Percentiles rank a stretch among this genome's conserved stretches.
Conservation (phyloP, 2,113 vertebrate species). For the Prinia subflava region DNA sequence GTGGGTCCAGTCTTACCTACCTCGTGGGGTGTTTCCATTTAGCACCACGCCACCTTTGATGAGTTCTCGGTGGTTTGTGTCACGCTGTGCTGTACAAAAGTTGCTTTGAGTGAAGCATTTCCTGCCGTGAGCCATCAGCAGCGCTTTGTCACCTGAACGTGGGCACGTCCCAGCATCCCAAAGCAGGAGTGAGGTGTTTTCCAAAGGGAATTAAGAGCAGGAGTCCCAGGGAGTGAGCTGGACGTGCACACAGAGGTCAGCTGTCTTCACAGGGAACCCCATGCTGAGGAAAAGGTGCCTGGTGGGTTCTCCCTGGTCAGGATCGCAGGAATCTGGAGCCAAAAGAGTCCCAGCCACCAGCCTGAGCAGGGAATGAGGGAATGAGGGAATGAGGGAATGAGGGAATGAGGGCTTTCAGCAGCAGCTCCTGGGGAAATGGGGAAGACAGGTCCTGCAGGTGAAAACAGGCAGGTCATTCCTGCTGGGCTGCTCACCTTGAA, state of each 20-base stretch:
- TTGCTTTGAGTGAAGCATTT: not conserved
- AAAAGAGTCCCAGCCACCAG: not conserved
- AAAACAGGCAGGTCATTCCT: not conserved
- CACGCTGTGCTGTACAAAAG: not conserved
- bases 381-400: too few relatives aligned
- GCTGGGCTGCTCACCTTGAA: not conserved
- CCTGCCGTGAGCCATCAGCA: not conserved
- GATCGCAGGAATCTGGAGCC: not conserved
- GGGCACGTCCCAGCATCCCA: not conserved
- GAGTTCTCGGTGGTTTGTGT: not conserved
- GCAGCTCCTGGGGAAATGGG: not conserved
- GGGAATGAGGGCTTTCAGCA: not conserved
- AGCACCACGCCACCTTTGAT: not conserved
- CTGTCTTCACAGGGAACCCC: not conserved
- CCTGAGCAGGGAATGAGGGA: not conserved
- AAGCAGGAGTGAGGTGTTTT: not conserved
- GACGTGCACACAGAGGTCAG: accelerated
- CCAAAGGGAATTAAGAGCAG: not conserved
- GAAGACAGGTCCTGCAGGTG: not conserved
- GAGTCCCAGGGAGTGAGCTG: not conserved
- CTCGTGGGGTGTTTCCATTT: not conserved
- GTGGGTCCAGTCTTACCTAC: slow-evolving; percentile 8
- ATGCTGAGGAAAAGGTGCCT: not conserved
- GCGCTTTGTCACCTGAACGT: not conserved
- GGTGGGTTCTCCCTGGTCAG: not conserved